A percentile compares a stretch with the other conserved stretches of the same genome.
Evolutionary conservation across 2,113 vertebrate genomes (phyloP).

Genomic region (Bubo scandiacus): DNA sequence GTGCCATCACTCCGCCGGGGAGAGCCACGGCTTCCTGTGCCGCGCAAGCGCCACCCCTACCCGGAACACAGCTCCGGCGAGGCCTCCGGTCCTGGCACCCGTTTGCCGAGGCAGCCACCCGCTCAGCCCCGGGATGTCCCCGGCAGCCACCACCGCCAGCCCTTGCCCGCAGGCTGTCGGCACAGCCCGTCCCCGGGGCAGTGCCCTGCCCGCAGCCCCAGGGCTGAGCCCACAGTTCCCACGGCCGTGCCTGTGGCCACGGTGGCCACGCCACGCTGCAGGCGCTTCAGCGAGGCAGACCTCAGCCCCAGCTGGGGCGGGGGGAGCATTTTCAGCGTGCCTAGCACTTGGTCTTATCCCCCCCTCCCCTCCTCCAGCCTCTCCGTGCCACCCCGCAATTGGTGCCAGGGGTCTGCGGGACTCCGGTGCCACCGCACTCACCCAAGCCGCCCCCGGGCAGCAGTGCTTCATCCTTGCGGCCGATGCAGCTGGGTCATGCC

Average conservation of each 20-base stretch:
- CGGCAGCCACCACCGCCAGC: rapidly evolving
- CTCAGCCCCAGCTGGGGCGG: not conserved
- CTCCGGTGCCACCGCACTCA: not conserved
- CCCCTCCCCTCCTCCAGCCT: not conserved
- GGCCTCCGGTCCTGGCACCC: not conserved
- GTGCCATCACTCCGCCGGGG: not conserved
- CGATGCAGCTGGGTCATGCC: not conserved
- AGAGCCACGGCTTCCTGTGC: not conserved
- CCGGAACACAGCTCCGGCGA: rapidly evolving
- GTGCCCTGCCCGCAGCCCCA: not conserved
- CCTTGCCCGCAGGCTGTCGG: rapidly evolving
- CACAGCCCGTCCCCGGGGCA: rapidly evolving
- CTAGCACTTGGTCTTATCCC: not conserved
- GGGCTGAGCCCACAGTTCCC: not conserved
- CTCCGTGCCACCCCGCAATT: rapidly evolving
- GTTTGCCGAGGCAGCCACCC: rapidly evolving
- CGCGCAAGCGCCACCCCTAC: not conserved
- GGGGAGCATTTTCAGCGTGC: rapidly evolving
- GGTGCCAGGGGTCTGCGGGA: not conserved
- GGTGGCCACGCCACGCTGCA: rapidly evolving
- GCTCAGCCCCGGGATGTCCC: no score
- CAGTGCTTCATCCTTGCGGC: slow-evolving; percentile 38
- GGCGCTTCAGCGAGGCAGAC: not conserved
- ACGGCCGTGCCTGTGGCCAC: not conserved
- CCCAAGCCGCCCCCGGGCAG: not conserved